Conservation (phyloP, 2,888 invertebrate species). For the Sacculina carcini region DNA sequence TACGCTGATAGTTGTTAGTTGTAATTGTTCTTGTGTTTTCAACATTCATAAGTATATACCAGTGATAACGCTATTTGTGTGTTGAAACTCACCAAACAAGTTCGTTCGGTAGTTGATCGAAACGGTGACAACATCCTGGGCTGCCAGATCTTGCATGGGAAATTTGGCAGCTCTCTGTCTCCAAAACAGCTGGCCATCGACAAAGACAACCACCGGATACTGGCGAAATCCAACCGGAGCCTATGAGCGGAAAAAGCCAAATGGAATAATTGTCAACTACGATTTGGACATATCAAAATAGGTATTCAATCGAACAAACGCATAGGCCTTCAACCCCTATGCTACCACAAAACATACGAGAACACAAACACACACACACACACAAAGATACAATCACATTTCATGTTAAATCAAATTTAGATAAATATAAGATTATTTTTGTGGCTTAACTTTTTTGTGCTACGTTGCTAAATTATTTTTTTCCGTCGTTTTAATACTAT, state of each 20-base stretch:
- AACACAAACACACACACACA: constrained; percentile 12
- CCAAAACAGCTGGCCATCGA: constrained; percentile 35
- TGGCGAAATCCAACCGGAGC: constrained; percentile 7
- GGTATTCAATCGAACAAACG: no score
- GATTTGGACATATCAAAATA: not conserved
- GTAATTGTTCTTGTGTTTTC: no score
- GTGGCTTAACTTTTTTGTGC: no score
- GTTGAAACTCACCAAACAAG: constrained; percentile 26
- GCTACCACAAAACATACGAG: no score
- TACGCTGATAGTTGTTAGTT: not conserved
- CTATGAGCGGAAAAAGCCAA: not conserved
- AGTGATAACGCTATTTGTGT: no score
- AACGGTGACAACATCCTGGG: constrained; percentile 40
- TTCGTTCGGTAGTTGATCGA: constrained; percentile 41
- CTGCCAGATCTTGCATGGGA: constrained; percentile 41
- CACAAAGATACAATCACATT: constrained; percentile 3
- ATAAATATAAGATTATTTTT: no score
- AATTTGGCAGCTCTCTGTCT: constrained; percentile 16
- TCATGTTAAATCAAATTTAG: not conserved
- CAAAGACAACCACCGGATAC: constrained; percentile 36
- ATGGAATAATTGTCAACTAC: not conserved
- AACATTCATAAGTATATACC: no score
- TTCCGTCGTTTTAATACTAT: no score
- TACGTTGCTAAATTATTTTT: no score
- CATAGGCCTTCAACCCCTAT: constrained; percentile 27